Evolutionary conservation across 2,797 vertebrate species (phyloP).

Genomic region (Poeciliopsis infans): DNA sequence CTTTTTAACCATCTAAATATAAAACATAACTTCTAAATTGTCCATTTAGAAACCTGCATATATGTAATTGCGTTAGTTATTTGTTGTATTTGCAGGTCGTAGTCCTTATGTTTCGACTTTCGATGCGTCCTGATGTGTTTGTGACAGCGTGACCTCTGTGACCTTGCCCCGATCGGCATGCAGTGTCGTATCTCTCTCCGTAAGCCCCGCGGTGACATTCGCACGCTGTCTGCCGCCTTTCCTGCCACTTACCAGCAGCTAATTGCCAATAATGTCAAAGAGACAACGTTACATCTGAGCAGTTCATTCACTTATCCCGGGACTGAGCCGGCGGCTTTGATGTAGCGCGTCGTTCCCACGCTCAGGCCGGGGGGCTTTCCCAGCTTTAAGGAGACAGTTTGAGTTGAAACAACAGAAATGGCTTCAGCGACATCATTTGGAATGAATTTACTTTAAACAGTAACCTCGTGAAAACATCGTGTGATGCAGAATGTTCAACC

Average conservation of each 20-base stretch:
- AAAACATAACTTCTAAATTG: not conserved
- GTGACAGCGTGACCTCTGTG: not conserved
- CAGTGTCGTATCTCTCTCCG: conserved; percentile 14
- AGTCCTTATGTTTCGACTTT: not conserved
- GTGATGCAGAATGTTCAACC: not conserved
- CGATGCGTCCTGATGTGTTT: not conserved
- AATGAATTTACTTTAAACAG: not conserved
- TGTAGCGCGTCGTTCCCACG: conserved; percentile 78
- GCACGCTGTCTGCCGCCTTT: conserved; percentile 67
- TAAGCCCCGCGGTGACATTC: conserved; percentile 43
- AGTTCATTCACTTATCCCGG: conserved; percentile 70
- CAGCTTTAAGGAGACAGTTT: conserved; percentile 17
- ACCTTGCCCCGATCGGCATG: not conserved
- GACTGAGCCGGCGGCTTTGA: conserved; percentile 70
- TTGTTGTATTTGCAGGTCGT: not conserved
- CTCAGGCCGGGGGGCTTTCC: conserved; percentile 63
- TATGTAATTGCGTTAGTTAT: not conserved
- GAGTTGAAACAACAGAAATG: conserved; percentile 1
- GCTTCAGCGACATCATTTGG: not conserved
- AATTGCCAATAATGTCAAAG: conserved; percentile 74
- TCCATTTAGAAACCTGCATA: not conserved
- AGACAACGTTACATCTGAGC: conserved; percentile 65
- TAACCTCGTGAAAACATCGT: not conserved
- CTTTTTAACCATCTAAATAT: not conserved
- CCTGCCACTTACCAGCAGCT: conserved; percentile 75